Conservation (phyloP, 2,888 invertebrate genomes). For the Lordiphosa andalusiaca region DNA sequence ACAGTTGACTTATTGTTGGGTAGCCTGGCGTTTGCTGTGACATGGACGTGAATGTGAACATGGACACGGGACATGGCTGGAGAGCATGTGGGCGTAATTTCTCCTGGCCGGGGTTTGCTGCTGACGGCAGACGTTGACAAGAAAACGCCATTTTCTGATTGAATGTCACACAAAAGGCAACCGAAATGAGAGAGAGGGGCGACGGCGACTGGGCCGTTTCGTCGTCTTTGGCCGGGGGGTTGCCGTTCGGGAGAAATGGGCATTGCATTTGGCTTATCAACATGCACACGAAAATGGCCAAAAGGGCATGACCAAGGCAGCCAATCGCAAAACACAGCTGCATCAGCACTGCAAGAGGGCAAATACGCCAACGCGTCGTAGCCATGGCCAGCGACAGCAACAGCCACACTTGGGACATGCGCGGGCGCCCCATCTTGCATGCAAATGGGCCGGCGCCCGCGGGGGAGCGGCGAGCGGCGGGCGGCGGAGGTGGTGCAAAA, state of each 20-base stretch:
- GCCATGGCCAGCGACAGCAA: conserved; percentile 36
- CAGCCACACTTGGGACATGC: conserved; percentile 61
- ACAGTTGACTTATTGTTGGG: conserved; percentile 70
- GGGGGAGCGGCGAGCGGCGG: conserved; percentile 21
- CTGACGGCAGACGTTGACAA: conserved; percentile 72
- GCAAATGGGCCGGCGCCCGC: conserved; percentile 53
- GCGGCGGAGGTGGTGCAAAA: conserved; percentile 49
- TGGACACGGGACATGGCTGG: conserved; percentile 16
- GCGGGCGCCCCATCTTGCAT: conserved; percentile 74
- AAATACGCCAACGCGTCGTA: conserved; percentile 53
- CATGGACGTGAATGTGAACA: conserved; percentile 39
- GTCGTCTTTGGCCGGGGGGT: conserved; percentile 29
- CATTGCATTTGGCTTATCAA: conserved; percentile 72
- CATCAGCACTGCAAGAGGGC: conserved; percentile 40
- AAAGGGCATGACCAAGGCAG: conserved; percentile 51
- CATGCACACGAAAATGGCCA: conserved; percentile 61
- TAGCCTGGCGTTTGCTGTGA: conserved; percentile 55
- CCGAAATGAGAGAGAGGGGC: conserved; percentile 20
- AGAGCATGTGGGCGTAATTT: conserved; percentile 62
- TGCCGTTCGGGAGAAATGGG: conserved; percentile 37
- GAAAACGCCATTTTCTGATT: conserved; percentile 78
- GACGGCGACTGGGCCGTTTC: conserved; percentile 29
- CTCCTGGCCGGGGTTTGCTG: conserved; percentile 29
- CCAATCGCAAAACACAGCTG: conserved; percentile 61
- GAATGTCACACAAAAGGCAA: conserved; percentile 73